phyloP scores from a whole-genome alignment of 2,888 invertebrate species.

The Eucera pruinosa region DNA sequence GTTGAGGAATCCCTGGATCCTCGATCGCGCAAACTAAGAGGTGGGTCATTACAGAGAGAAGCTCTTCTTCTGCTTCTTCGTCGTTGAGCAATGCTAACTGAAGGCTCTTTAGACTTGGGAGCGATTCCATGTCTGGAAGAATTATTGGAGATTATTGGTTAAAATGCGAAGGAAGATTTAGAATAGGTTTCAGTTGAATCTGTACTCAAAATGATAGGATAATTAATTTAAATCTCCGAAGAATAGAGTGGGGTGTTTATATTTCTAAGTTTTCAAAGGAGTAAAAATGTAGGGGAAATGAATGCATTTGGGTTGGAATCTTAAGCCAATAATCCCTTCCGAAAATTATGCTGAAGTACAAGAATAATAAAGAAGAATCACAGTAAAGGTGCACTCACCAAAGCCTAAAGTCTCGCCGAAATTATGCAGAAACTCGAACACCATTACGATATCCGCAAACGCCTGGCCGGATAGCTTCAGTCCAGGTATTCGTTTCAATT shows the following conservation, averaged over 20 bases:
- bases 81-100: slow-evolving; percentile 94
- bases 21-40: slow-evolving; percentile 96
- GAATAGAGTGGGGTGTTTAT: no score
- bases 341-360: not conserved
- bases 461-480: slow-evolving; percentile 94
- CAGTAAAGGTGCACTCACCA: slow-evolving; percentile 87
- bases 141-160: no score
- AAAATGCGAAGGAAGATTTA: no score
- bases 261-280: no score
- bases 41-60: slow-evolving; percentile 94
- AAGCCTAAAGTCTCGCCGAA: slow-evolving; percentile 98
- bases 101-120: slow-evolving; percentile 94
- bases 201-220: no score
- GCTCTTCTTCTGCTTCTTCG: slow-evolving; percentile 92
- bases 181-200: not conserved
- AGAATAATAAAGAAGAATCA: not conserved
- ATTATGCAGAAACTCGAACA: slow-evolving; percentile 98
- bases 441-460: slow-evolving; percentile 96
- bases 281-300: no score
- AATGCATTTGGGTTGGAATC: not conserved
- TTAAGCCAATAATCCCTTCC: not conserved
- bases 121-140: slow-evolving; percentile 90
- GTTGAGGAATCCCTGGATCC: slow-evolving; percentile 96
- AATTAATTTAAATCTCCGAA: no score
- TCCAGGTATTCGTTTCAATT: slow-evolving; percentile 91